These are phyloP conservation scores for Pinna nobilis DNA, from an alignment of 1,140 invertebrate genomes.

Conservation along the genomic window DNA sequence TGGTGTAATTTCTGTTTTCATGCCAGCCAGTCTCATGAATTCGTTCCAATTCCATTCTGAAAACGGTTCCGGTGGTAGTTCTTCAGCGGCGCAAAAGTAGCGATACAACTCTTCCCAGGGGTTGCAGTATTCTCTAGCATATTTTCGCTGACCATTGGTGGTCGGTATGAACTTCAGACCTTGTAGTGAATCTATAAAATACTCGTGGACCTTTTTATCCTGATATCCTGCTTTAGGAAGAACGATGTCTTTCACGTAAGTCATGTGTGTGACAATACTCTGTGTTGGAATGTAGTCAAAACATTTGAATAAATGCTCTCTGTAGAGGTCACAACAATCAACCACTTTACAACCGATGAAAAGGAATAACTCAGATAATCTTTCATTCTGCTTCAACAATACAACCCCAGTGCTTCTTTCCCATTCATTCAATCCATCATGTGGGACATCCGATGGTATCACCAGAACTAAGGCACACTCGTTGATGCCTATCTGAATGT, in stretches of 20 bases:
- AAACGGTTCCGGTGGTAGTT: slow-evolving; percentile 1
- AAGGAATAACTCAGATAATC: neutral
- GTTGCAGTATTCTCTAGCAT: slow-evolving; percentile 2
- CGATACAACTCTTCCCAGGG: slow-evolving; percentile 32
- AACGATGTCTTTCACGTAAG: slow-evolving; percentile 23
- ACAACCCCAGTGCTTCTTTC: neutral
- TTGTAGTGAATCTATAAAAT: neutral
- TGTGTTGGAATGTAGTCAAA: slow-evolving; percentile 16
- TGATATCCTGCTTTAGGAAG: neutral
- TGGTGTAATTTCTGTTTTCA: slow-evolving; percentile 21
- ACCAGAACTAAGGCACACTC: neutral
- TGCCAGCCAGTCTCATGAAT: slow-evolving; percentile 24
- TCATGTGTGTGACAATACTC: slow-evolving; percentile 34
- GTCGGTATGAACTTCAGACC: neutral
- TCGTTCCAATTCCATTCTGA: slow-evolving; percentile 13
- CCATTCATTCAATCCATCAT: slow-evolving; percentile 29
- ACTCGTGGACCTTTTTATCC: neutral
- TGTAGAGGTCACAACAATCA: slow-evolving; percentile 29
- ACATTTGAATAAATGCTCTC: slow-evolving; percentile 25
- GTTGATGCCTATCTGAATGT: no score
- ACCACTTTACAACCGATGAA: slow-evolving; percentile 15
- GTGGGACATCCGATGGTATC: slow-evolving; percentile 21
- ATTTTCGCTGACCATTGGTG: no score
- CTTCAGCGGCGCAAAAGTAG: slow-evolving; percentile 2
- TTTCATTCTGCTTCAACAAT: slow-evolving; percentile 17